A percentile compares a stretch with the other conserved stretches of the same genome.
Evolutionary conservation across 2,797 vertebrate genomes (phyloP).

Genomic region (Typhlichthys eigenmanni): DNA sequence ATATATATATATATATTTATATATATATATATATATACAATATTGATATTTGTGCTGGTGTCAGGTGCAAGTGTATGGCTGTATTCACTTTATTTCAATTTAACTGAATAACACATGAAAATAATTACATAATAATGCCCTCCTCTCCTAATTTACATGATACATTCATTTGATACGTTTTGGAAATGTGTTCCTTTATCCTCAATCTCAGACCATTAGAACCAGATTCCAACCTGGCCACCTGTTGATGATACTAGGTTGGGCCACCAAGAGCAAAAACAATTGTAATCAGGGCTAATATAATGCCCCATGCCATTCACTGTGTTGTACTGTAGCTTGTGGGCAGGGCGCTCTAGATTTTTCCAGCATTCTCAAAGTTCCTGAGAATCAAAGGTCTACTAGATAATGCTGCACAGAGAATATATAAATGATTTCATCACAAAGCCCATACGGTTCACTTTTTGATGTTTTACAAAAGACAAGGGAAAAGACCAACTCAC

Average conservation of each 20-base stretch:
- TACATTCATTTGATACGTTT: too few species aligned
- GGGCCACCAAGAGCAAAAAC: constrained; percentile 37
- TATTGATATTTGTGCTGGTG: too few species aligned
- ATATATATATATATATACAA: too few species aligned
- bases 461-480: constrained; percentile 53
- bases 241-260: neutral
- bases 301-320: constrained; percentile 25
- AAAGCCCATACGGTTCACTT: constrained; percentile 45
- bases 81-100: too few species aligned
- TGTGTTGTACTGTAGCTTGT: constrained; percentile 33
- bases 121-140: neutral
- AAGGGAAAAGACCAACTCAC: constrained; percentile 35
- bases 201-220: constrained; percentile 23
- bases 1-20: too few species aligned
- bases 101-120: neutral
- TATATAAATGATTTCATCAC: constrained; percentile 29
- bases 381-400: constrained; percentile 34
- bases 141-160: too few species aligned
- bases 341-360: constrained; percentile 20
- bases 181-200: neutral
- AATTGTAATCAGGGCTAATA: constrained; percentile 44
- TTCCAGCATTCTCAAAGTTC: constrained; percentile 14
- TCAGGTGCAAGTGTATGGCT: too few species aligned
- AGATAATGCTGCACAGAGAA: constrained; percentile 34
- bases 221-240: constrained; percentile 10